These are phyloP conservation scores for Echiichthys vipera DNA, from an alignment of 2,797 vertebrate genomes.

Conservation along the genomic window DNA sequence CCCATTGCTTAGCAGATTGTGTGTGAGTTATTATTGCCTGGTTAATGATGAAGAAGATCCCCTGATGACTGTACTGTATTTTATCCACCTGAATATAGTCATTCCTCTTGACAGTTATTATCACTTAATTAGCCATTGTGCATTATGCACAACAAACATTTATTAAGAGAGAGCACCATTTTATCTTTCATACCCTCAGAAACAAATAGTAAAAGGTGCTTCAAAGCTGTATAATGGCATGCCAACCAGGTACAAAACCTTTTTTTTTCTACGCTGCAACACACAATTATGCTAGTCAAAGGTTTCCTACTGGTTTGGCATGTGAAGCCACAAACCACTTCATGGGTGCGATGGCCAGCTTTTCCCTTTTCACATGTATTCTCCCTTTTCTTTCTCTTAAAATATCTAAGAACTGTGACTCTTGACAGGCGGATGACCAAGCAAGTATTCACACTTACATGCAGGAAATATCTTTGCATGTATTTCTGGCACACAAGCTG, in stretches of 20 bases:
- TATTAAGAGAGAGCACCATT: conserved; percentile 8
- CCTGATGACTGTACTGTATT: not conserved
- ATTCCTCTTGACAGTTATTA: conserved; percentile 25
- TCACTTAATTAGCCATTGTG: conserved; percentile 30
- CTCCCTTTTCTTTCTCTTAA: conserved; percentile 32
- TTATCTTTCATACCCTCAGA: conserved; percentile 17
- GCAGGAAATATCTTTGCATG: conserved; percentile 32
- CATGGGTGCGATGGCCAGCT: conserved; percentile 47
- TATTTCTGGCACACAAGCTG: conserved; percentile 30
- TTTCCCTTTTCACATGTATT: conserved; percentile 40
- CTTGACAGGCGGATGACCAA: conserved; percentile 23
- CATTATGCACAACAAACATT: conserved; percentile 22
- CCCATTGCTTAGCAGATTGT: conserved; percentile 26
- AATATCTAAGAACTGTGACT: conserved; percentile 35
- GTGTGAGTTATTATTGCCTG: conserved; percentile 30
- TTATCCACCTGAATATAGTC: conserved; percentile 24
- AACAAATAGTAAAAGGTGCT: conserved; percentile 26
- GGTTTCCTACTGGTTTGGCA: conserved; percentile 40
- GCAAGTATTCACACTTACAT: conserved; percentile 16
- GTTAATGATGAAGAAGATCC: conserved; percentile 44
- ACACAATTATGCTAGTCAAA: conserved; percentile 59
- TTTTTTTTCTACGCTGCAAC: conserved; percentile 51
- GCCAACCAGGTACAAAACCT: conserved; percentile 25
- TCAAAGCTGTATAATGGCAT: conserved; percentile 14
- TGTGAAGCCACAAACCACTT: conserved; percentile 46